Conservation (phyloP, 2,888 invertebrate species). For the Agonopterix subpropinquella region DNA sequence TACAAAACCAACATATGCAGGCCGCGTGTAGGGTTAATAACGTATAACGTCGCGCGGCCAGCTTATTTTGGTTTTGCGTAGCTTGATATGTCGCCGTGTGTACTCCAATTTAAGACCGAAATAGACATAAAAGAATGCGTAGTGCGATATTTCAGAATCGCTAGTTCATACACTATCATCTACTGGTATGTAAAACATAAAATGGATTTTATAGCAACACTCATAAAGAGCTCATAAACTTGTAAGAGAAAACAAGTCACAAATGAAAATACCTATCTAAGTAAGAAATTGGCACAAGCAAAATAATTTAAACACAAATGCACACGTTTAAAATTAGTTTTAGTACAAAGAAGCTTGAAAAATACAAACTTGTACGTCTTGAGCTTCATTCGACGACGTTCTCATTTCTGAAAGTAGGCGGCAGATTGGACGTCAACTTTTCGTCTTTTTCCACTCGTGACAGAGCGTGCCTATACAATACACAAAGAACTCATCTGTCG, state of each 20-base stretch:
- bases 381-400: constrained; percentile 30
- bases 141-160: constrained; percentile 32
- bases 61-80: too few species aligned
- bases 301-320: constrained; percentile 10
- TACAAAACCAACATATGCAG: background rate
- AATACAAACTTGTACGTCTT: constrained; percentile 38
- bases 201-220: constrained; percentile 39
- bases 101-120: constrained; percentile 13
- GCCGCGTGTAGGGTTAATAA: too few species aligned
- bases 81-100: too few species aligned
- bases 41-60: too few species aligned
- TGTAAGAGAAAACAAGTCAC: constrained; percentile 19
- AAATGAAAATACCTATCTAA: background rate
- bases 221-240: constrained; percentile 44
- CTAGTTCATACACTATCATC: constrained; percentile 24
- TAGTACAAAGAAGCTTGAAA: constrained; percentile 19
- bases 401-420: constrained; percentile 60
- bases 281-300: background rate
- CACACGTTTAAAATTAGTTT: constrained; percentile 21
- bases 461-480: constrained; percentile 39
- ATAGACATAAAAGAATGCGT: constrained; percentile 31
- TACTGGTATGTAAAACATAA: constrained; percentile 43
- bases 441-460: constrained; percentile 42
- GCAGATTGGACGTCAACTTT: constrained; percentile 59
- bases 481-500: constrained; percentile 48